phyloP scores from a whole-genome alignment of 2,113 vertebrate species.

The Ranitomeya imitator region DNA sequence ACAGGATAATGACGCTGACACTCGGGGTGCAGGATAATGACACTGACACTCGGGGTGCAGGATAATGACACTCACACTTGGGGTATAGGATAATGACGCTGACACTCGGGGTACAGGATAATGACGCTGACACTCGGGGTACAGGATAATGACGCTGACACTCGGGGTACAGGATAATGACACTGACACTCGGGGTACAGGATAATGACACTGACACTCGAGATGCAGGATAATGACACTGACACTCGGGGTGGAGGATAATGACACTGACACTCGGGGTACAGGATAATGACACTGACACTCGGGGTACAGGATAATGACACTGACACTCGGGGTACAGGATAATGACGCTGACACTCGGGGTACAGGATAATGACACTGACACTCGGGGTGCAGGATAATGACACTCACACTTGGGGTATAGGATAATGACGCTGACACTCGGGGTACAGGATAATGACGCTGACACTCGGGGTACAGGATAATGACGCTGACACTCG shows the following conservation, averaged over 20 bases:
- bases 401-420: background rate
- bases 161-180: background rate
- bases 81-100: background rate
- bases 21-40: background rate
- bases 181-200: background rate
- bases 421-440: too few species aligned
- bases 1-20: background rate
- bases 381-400: background rate
- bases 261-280: background rate
- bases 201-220: background rate
- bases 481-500: too few species aligned
- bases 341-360: too few species aligned
- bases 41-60: background rate
- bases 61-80: background rate
- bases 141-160: background rate
- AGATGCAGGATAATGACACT: background rate
- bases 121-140: background rate
- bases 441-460: too few species aligned
- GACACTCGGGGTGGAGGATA: background rate
- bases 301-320: background rate
- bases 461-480: too few species aligned
- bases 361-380: too few species aligned
- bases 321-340: background rate
- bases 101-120: background rate
- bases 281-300: background rate